Conservation (phyloP, 2,797 vertebrate genomes). For the Coreius guichenoti region DNA sequence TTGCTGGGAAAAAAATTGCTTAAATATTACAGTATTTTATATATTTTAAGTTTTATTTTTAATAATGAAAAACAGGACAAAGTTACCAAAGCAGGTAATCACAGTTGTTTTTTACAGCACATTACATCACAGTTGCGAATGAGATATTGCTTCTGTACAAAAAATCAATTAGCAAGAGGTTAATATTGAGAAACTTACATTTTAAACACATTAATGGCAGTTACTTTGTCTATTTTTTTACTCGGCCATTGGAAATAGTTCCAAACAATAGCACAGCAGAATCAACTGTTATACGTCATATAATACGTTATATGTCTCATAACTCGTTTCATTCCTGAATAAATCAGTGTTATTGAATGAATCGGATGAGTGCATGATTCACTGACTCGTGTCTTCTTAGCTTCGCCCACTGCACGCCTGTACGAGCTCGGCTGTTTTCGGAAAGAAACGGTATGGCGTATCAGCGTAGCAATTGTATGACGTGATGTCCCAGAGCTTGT, state of each 20-base stretch:
- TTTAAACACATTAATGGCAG: neutral
- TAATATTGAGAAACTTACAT: neutral
- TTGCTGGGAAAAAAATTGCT: neutral
- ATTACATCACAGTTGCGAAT: neutral
- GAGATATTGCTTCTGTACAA: neutral
- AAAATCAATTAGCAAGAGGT: neutral
- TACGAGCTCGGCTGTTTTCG: too few relatives aligned
- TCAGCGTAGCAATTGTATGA: too few relatives aligned
- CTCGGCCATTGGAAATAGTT: neutral
- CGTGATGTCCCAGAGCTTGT: too few relatives aligned
- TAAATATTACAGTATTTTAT: slow-evolving; percentile 10
- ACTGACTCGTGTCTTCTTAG: too few relatives aligned
- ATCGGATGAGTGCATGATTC: too few relatives aligned
- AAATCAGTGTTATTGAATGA: neutral
- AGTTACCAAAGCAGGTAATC: neutral
- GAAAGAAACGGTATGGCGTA: too few relatives aligned
- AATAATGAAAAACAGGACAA: neutral
- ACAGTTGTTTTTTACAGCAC: neutral
- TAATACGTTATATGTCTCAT: neutral
- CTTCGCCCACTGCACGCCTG: too few relatives aligned
- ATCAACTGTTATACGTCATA: neutral
- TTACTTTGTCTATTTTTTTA: neutral
- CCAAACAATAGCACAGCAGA: neutral
- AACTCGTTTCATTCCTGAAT: neutral
- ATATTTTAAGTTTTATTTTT: neutral